These are phyloP conservation scores for Epinotia brunnichana DNA, from an alignment of 2,888 invertebrate genomes.

Conservation along the genomic window DNA sequence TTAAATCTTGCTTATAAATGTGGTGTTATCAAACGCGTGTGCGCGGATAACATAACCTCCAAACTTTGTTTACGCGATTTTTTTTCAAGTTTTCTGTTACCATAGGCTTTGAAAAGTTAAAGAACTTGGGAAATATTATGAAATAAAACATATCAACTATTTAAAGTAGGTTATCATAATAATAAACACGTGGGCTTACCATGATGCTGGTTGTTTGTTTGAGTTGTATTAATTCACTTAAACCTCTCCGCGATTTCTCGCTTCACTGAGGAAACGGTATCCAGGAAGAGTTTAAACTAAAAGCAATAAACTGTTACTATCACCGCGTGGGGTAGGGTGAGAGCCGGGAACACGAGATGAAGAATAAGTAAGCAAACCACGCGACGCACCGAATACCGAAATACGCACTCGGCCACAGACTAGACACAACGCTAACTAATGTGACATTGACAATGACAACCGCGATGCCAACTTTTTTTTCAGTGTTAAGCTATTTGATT, in stretches of 20 bases:
- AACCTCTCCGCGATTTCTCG: slow-evolving; percentile 83
- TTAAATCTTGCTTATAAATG: neutral
- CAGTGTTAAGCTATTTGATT: slow-evolving; percentile 2
- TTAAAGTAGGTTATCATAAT: neutral
- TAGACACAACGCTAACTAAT: neutral
- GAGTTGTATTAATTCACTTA: slow-evolving; percentile 46
- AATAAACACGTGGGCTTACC: slow-evolving; percentile 66
- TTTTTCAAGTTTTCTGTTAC: neutral
- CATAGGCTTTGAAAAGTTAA: neutral
- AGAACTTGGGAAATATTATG: neutral
- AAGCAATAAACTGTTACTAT: neutral
- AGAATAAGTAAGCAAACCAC: neutral
- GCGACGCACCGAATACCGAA: neutral
- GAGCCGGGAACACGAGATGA: slow-evolving; percentile 2
- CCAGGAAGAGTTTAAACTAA: slow-evolving; percentile 6
- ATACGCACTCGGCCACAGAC: too few species aligned
- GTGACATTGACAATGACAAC: slow-evolving; percentile 21
- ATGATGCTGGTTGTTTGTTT: slow-evolving; percentile 55
- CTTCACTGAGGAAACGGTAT: slow-evolving; percentile 77
- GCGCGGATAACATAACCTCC: slow-evolving; percentile 56
- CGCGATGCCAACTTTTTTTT: neutral
- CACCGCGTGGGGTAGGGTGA: neutral
- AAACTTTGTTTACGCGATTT: slow-evolving; percentile 7
- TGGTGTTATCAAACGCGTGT: neutral
- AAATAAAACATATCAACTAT: neutral